Evolutionary conservation across 1,140 invertebrate species (phyloP), one percentile per base, ranked within the genome.

Genomic region (Scaptomyza montana): DNA sequence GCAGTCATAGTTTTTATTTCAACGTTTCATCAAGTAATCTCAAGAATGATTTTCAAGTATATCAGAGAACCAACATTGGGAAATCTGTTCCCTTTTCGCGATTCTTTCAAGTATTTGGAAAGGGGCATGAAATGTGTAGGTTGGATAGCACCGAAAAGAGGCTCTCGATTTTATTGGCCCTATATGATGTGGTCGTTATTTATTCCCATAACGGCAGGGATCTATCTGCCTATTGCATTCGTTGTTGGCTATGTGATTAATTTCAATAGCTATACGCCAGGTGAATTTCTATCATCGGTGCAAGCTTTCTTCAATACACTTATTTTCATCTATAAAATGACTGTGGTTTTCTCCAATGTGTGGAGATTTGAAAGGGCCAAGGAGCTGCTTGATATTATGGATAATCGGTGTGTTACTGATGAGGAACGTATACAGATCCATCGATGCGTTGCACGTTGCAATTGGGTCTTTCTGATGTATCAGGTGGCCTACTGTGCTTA

Each of bases 31-130:
- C 41, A 47, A 47, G n/a, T 28, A 33, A 45, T 28, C 49, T 50
- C 1, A 43, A 43, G 21, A 41, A 75, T 75, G 73, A 30, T 68
- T 9, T 68, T 69, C 2, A 54, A 60, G 0, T 50, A 55, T 5
- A 16, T 74, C 7, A 41, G 61, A 47, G 21, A 66, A 12, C 55
- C 55, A 1, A 16, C 3, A 28, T 21, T 41, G 5, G 6, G n/a
- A 16, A n/a, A 64, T 30, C 21, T 64, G 0, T 19, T 60, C 1
- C 6, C 45, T 1, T 60, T 64, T 2, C 45, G 36, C 1, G 64
- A 70, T 19, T 36, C 64, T 0, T 79, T 74, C 25, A 47, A 50
- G 7, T 79, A 65, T 25, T 56, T 74, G n/a, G 41, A 70, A 13
- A 10, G 39, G 2, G 55, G 39, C 0, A 74, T 79, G 77, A 55